These are phyloP conservation scores for Clunio marinus DNA, from an alignment of 2,888 invertebrate species.

Conservation along the genomic window DNA sequence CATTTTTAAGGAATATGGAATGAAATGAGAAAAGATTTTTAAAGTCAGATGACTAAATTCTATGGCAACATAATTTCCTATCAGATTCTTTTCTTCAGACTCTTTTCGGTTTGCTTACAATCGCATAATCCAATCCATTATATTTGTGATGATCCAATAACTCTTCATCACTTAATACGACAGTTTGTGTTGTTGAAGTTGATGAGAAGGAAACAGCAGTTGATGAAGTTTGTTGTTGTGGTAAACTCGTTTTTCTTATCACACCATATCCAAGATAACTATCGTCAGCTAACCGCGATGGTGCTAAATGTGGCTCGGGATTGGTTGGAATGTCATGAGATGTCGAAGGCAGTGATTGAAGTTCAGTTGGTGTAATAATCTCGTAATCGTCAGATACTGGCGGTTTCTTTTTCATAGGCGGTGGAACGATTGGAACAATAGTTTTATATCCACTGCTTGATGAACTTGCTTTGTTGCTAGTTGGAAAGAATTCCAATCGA, in stretches of 20 bases:
- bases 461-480: conserved; percentile 62
- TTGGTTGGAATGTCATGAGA: not conserved
- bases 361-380: conserved; percentile 41
- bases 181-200: conserved; percentile 12
- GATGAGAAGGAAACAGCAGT: conserved; percentile 46
- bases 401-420: conserved; percentile 48
- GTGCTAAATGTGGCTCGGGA: conserved; percentile 55
- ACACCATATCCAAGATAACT: conserved; percentile 76
- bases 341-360: conserved; percentile 41
- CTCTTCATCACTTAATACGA: conserved; percentile 46
- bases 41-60: conserved; percentile 20
- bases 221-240: conserved; percentile 55
- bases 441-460: conserved; percentile 66
- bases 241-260: conserved; percentile 62
- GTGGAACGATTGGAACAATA: conserved; percentile 60
- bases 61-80: conserved; percentile 15
- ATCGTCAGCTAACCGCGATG: conserved; percentile 71
- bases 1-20: not conserved
- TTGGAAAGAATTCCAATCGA: conserved; percentile 74
- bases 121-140: conserved; percentile 75
- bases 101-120: conserved; percentile 79
- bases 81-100: conserved; percentile 54
- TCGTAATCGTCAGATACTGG: conserved; percentile 44
- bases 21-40: too few species aligned
- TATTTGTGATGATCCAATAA: conserved; percentile 65